A percentile compares a stretch with the other conserved stretches of the same genome.
phyloP scores from a whole-genome alignment of 1,140 invertebrate species.

The Pristionchus pacificus region DNA sequence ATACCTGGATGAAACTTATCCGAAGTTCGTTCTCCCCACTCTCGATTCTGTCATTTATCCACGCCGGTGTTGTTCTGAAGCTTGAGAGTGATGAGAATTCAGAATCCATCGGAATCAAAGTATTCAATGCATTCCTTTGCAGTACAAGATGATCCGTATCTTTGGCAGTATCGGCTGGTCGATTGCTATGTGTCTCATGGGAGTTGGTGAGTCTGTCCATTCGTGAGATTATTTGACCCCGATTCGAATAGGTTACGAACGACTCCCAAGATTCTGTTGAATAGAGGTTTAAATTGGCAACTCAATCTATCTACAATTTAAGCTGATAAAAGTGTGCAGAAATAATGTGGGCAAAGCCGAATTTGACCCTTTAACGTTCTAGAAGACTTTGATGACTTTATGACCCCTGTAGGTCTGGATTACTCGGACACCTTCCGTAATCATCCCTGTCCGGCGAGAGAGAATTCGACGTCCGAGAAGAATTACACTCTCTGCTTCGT shows the following conservation, averaged over 20 bases:
- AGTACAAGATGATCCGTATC: conserved; percentile 92
- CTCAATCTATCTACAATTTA: too few species aligned
- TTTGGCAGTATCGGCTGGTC: conserved; percentile 92
- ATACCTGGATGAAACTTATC: conserved; percentile 6
- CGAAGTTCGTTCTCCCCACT: background rate
- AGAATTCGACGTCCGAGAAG: conserved; percentile 84
- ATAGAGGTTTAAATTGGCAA: too few species aligned
- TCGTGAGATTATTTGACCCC: too few species aligned
- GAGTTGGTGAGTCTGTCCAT: conserved; percentile 68
- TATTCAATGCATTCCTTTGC: conserved; percentile 81
- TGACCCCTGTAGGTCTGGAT: conserved; percentile 70
- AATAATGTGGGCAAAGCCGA: too few species aligned
- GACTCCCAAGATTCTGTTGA: too few species aligned
- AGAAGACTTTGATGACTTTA: too few species aligned
- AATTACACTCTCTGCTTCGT: conserved; percentile 98
- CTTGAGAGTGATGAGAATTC: too few species aligned
- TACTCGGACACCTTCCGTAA: conserved; percentile 81
- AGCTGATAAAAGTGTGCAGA: too few species aligned
- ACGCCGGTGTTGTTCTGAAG: too few species aligned
- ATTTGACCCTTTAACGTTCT: too few species aligned
- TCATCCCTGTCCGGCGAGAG: conserved; percentile 71
- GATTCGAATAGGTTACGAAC: too few species aligned
- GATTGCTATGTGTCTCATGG: conserved; percentile 95
- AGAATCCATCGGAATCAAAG: conserved; percentile 44
- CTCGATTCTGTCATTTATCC: conserved; percentile 27